Percentiles rank a stretch among this genome's conserved stretches.
These are phyloP conservation scores for Furcula furcula DNA, from an alignment of 2,888 invertebrate genomes.

Conservation along the genomic window DNA sequence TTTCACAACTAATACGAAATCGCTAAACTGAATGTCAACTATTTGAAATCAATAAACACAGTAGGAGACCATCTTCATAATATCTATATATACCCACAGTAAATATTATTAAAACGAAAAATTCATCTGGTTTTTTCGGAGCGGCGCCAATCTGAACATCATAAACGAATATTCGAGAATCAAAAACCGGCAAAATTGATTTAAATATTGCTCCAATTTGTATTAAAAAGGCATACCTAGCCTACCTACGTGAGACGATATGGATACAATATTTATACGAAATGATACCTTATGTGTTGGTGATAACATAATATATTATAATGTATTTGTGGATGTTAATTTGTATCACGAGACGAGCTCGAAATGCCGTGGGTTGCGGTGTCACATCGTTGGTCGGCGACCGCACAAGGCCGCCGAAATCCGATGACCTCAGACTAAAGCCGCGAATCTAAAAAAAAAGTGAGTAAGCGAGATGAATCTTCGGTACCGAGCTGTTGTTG, in stretches of 20 bases:
- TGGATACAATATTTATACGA: conserved; percentile 19
- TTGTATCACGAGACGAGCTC: conserved; percentile 34
- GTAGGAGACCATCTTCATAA: neutral
- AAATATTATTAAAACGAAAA: neutral
- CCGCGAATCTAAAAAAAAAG: conserved; percentile 41
- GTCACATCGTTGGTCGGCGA: conserved; percentile 72
- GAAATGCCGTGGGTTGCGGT: conserved; percentile 63
- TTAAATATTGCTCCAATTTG: conserved; percentile 34
- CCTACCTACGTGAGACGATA: conserved; percentile 27
- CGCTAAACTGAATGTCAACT: neutral
- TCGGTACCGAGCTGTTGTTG: conserved; percentile 12
- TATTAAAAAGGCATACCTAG: conserved; percentile 22
- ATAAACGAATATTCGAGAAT: conserved; percentile 11
- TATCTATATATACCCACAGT: neutral
- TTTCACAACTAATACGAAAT: neutral
- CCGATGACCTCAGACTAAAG: conserved; percentile 68
- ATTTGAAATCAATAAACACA: conserved; percentile 1
- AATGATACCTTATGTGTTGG: conserved; percentile 24
- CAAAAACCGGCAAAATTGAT: conserved; percentile 8
- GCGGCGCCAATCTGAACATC: neutral
- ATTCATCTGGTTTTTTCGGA: neutral
- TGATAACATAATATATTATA: conserved; percentile 24
- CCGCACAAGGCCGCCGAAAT: conserved; percentile 75
- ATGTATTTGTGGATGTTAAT: conserved; percentile 23
- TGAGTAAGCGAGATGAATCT: conserved; percentile 32